phyloP scores from a whole-genome alignment of 2,113 vertebrate genomes.

The Silurus meridionalis region DNA sequence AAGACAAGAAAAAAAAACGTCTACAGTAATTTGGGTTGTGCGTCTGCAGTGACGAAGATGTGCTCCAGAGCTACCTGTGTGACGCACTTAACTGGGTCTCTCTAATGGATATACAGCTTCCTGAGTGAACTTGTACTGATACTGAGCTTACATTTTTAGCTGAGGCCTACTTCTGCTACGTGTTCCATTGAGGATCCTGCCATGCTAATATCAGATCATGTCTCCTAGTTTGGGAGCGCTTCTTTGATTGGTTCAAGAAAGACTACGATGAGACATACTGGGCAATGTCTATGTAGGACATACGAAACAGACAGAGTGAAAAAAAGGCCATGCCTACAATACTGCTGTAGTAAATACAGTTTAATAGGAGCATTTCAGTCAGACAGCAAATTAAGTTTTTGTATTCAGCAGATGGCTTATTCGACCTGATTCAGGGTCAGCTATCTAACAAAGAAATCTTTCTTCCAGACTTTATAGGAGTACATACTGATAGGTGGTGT shows the following conservation, averaged over 20 bases:
- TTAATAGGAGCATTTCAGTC: conserved; percentile 2
- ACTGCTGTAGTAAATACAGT: conserved; percentile 23
- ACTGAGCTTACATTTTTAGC: conserved; percentile 26
- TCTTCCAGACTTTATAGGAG: background rate
- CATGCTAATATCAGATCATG: conserved; percentile 15
- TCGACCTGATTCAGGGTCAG: background rate
- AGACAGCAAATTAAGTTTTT: background rate
- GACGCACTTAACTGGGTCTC: conserved; percentile 61
- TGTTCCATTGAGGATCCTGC: conserved; percentile 17
- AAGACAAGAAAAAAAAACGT: background rate
- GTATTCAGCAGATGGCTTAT: background rate
- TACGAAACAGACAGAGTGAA: conserved; percentile 23
- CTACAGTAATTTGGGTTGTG: conserved; percentile 62
- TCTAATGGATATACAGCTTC: conserved; percentile 53
- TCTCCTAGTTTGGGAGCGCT: conserved; percentile 5
- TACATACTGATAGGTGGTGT: background rate
- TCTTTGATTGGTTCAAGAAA: conserved; percentile 11
- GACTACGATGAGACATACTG: conserved; percentile 22
- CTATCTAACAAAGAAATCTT: background rate
- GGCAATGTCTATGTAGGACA: conserved; percentile 50
- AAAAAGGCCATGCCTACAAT: background rate
- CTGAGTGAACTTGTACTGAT: conserved; percentile 22
- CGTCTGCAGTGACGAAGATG: conserved; percentile 52
- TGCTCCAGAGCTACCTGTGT: conserved; percentile 52
- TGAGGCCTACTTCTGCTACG: conserved; percentile 10